Percentiles rank a stretch among this genome's conserved stretches.
phyloP scores from a whole-genome alignment of 2,888 invertebrate genomes.

The Agelastica alni region DNA sequence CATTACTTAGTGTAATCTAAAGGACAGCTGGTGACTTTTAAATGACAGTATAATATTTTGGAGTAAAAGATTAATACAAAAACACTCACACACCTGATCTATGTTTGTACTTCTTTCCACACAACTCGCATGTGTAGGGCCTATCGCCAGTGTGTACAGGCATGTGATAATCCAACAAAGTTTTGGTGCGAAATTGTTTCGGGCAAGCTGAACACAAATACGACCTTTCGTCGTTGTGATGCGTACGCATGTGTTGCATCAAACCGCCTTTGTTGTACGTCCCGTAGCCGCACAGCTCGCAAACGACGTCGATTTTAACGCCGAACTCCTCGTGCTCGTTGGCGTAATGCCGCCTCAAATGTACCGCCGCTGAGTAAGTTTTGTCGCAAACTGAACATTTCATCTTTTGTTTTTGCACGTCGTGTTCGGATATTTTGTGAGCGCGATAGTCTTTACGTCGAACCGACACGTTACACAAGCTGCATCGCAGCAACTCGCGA shows the following conservation, averaged over 20 bases:
- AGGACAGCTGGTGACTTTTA: no score
- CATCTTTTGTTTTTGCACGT: slow-evolving; percentile 44
- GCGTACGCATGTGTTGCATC: slow-evolving; percentile 59
- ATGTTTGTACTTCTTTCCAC: slow-evolving; percentile 31
- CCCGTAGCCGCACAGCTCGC: slow-evolving; percentile 46
- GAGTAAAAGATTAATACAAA: not conserved
- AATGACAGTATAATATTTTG: no score
- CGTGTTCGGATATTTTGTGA: slow-evolving; percentile 54
- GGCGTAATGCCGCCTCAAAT: not conserved
- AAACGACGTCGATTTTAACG: slow-evolving; percentile 58
- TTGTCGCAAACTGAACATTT: slow-evolving; percentile 59
- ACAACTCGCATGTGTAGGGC: slow-evolving; percentile 42
- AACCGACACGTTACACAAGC: slow-evolving; percentile 55
- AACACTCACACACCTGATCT: slow-evolving; percentile 1
- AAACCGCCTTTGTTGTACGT: slow-evolving; percentile 44
- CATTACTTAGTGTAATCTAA: no score
- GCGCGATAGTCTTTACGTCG: not conserved
- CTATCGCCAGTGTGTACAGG: slow-evolving; percentile 51
- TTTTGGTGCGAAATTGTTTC: slow-evolving; percentile 58
- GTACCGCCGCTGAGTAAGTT: slow-evolving; percentile 41
- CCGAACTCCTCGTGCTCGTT: slow-evolving; percentile 2
- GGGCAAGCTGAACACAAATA: slow-evolving; percentile 62
- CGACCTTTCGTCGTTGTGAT: slow-evolving; percentile 63
- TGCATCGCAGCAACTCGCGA: slow-evolving; percentile 48
- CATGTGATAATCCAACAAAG: slow-evolving; percentile 51